These are phyloP conservation scores for Circaetus cinerascens DNA, from an alignment of 2,113 vertebrate species.

Conservation along the genomic window DNA sequence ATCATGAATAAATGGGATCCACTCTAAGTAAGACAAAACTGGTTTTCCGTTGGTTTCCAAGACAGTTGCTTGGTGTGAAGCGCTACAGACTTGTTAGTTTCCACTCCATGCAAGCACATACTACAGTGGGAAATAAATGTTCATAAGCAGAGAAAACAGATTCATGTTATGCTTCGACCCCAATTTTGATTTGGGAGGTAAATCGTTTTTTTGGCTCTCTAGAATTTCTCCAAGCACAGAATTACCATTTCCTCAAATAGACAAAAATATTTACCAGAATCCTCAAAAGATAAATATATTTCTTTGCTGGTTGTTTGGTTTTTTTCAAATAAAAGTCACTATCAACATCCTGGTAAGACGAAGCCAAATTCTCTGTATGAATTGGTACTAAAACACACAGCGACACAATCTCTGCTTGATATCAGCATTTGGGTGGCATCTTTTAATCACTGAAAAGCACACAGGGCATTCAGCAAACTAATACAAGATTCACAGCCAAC, in stretches of 20 bases:
- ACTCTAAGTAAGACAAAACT: neutral
- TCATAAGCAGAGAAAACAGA: neutral
- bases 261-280: neutral
- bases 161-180: neutral
- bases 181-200: neutral
- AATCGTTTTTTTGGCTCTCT: neutral
- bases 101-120: neutral
- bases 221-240: neutral
- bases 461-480: conserved; percentile 22
- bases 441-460: conserved; percentile 50
- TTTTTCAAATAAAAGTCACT: neutral
- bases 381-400: neutral
- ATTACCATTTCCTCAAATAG: neutral
- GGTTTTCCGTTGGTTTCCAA: neutral
- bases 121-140: neutral
- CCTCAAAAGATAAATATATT: neutral
- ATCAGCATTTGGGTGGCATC: conserved; percentile 36
- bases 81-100: neutral
- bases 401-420: conserved; percentile 1
- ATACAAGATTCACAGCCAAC: conserved; percentile 56
- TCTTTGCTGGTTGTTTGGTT: neutral
- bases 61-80: neutral
- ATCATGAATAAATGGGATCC: neutral
- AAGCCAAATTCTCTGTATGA: neutral
- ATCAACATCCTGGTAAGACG: neutral